Conservation (phyloP, 1,140 invertebrate genomes). For the Bombus superbus region DNA sequence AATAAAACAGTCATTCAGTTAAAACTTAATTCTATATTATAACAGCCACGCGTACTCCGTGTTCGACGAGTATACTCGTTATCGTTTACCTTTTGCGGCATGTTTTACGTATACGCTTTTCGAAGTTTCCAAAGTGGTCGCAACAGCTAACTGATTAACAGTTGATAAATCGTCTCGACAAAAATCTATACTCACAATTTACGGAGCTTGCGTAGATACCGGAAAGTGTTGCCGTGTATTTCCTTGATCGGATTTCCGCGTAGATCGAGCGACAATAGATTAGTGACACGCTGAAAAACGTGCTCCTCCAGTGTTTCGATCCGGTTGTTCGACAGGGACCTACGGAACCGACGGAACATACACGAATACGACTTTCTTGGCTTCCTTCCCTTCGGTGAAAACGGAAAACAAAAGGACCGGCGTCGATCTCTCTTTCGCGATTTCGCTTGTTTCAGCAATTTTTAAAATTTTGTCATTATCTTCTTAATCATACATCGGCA, state of each 20-base stretch:
- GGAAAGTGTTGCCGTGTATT: conserved; percentile 86
- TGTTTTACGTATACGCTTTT: too few species aligned
- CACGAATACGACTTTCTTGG: conserved; percentile 50
- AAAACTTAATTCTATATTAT: too few species aligned
- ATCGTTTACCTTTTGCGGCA: too few species aligned
- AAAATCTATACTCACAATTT: conserved; percentile 87
- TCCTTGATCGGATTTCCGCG: conserved; percentile 88
- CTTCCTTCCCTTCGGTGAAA: conserved; percentile 10
- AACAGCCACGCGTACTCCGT: too few species aligned
- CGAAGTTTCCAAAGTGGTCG: too few species aligned
- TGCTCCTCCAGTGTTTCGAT: conserved; percentile 86
- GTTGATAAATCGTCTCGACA: too few species aligned
- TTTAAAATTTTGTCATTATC: neutral
- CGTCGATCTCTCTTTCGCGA: conserved; percentile 3
- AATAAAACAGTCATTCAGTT: too few species aligned
- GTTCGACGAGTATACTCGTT: too few species aligned
- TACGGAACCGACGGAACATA: conserved; percentile 71
- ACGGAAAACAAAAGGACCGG: conserved; percentile 33
- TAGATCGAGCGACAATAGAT: conserved; percentile 86
- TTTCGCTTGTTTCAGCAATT: neutral
- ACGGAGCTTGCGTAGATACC: conserved; percentile 85
- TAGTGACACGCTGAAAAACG: conserved; percentile 84
- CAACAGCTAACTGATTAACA: too few species aligned
- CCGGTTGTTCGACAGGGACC: conserved; percentile 88
- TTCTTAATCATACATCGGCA: neutral